Base-by-base conservation (phyloP, 2,797 vertebrate genomes). In the Streptopelia turtur region DNA sequence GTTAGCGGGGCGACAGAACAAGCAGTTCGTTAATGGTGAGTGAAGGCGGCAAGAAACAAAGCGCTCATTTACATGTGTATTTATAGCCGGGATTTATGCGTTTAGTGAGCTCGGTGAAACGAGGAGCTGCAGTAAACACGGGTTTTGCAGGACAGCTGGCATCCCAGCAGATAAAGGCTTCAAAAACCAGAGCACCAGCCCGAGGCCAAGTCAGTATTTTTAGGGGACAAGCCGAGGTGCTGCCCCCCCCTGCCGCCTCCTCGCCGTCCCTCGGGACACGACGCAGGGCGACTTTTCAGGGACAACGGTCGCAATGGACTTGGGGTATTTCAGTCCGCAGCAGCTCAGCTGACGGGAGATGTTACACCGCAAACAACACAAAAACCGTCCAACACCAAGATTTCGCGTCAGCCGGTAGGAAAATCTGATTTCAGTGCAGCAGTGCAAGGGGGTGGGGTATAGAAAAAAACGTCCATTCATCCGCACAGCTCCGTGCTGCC, bases 361-460 rank as follows among this genome's bases (percentile, higher is more conserved):
- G 97, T 97, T 97, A 94, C 82, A 97, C 93, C 95, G 2, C 97
- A 97, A 97, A 97, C 68, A 85, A 52, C 83, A 89, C 65, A 61
- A 85, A 72, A 86, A 53, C n/a, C 3, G 0, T 74, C 90, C 92
- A 91, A 93, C 95, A 89, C 92, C 90, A 82, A 90, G 95, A 77
- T 92, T 85, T 93, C 96, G 94, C 96, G 96, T 97, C 90, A 95
- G 91, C 97, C 45, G 71, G 83, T 89, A 97, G 98, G 98, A 98
- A 98, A 98, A 96, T 97, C 80, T 98, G 97, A 98, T 97, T 97
- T 96, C 90, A 97, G 95, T 17, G 89, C 85, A 90, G 86, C 50
- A 87, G 80, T 57, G 75, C 86, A 94, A 83, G 76, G 52, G 35
- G 55, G 77, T 81, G 70, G 92, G 94, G 50, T 95, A 89, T 30